These are phyloP conservation scores for Heliconius charithonia DNA, from an alignment of 2,888 invertebrate species.

Conservation along the genomic window DNA sequence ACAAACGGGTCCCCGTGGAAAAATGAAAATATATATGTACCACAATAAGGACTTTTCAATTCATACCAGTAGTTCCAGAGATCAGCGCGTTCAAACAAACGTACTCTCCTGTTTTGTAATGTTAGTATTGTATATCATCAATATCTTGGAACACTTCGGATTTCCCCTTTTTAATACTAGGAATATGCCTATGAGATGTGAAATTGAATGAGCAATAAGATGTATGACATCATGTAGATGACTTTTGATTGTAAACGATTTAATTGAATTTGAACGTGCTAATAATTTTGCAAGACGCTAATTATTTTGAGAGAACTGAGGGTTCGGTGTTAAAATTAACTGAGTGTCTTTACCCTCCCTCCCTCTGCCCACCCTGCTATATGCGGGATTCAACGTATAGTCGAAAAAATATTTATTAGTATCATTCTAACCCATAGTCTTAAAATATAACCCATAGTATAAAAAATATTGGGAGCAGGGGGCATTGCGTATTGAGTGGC, in stretches of 20 bases:
- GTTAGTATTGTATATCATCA: neutral
- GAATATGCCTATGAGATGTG: neutral
- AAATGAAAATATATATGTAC: no score
- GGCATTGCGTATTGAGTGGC: no score
- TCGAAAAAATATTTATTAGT: no score
- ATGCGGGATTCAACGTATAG: neutral
- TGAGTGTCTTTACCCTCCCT: neutral
- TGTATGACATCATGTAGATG: constrained; percentile 3
- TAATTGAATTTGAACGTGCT: neutral
- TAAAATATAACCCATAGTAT: no score
- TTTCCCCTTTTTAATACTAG: neutral
- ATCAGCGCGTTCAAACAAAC: no score
- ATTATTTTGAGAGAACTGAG: no score
- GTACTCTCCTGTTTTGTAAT: neutral
- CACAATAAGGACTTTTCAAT: no score
- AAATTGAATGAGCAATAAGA: neutral
- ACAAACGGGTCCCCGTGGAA: no score
- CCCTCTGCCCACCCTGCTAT: neutral
- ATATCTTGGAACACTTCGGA: neutral
- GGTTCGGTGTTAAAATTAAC: no score
- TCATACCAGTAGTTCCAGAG: no score
- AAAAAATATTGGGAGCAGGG: no score
- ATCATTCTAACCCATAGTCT: no score
- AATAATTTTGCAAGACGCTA: neutral
- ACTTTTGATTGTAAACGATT: neutral